Conservation (phyloP, 2,797 vertebrate species). For the Pseudocheirus occidentalis region DNA sequence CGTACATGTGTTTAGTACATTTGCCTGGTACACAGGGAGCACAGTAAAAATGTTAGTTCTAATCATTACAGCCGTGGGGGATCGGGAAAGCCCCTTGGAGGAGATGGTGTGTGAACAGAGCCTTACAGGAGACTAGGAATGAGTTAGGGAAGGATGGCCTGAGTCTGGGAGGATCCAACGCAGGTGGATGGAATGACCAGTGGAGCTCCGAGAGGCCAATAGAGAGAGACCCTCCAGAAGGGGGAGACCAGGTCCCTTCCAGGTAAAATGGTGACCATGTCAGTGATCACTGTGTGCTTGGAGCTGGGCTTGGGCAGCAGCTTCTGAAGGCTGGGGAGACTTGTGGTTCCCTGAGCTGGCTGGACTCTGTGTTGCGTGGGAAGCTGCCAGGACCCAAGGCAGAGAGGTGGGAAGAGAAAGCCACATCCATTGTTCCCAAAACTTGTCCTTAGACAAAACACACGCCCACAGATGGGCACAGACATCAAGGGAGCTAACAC, state of each 20-base stretch:
- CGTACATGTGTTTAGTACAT: neutral
- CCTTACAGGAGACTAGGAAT: neutral
- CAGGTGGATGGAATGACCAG: neutral
- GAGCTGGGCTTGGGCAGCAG: conserved; percentile 66
- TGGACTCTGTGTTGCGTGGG: conserved; percentile 41
- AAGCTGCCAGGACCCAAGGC: conserved; percentile 57
- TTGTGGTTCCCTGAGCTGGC: conserved; percentile 69
- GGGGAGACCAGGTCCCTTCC: conserved; percentile 48
- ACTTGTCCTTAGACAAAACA: conserved; percentile 78
- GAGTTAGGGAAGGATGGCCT: conserved; percentile 9
- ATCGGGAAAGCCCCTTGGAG: conserved; percentile 17
- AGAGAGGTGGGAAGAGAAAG: conserved; percentile 77
- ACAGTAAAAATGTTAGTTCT: neutral
- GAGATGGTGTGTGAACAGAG: neutral
- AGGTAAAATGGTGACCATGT: conserved; percentile 71
- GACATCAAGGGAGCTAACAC: neutral
- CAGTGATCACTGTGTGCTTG: conserved; percentile 71
- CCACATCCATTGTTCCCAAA: conserved; percentile 76
- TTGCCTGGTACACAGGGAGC: neutral
- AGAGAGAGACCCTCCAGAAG: neutral
- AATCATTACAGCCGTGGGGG: neutral
- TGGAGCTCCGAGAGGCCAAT: neutral
- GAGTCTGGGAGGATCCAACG: neutral
- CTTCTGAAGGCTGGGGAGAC: conserved; percentile 66
- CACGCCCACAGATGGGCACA: conserved; percentile 25